Percentiles rank a stretch among this genome's conserved stretches.
Evolutionary conservation across 2,113 vertebrate genomes (phyloP).

Genomic region (Microcebus tavaratra): DNA sequence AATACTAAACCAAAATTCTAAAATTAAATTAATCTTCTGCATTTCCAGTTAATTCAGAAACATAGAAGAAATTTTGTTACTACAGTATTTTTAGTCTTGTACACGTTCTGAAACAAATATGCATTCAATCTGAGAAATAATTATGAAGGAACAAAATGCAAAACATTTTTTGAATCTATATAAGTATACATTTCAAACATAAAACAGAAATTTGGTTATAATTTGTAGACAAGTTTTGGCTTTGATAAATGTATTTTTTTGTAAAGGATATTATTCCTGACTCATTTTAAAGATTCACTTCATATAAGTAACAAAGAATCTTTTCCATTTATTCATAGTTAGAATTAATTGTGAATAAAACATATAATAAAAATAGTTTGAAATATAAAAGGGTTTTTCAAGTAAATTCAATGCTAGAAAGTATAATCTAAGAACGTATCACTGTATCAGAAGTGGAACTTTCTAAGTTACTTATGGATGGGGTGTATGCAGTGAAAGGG

Average conservation of each 20-base stretch:
- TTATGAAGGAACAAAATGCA: neutral
- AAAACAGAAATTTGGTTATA: neutral
- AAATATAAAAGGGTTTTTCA: neutral
- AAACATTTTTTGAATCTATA: neutral
- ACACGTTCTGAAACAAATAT: neutral
- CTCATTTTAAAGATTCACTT: neutral
- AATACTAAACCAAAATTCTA: neutral
- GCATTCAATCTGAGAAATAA: neutral
- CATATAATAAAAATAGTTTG: slow-evolving; percentile 13
- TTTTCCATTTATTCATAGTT: neutral
- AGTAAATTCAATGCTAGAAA: slow-evolving; percentile 31
- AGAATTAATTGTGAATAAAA: slow-evolving; percentile 9
- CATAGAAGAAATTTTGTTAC: neutral
- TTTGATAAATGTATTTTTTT: neutral
- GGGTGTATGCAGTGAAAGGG: neutral
- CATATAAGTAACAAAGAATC: neutral
- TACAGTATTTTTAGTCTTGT: neutral
- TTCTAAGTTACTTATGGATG: slow-evolving; percentile 53
- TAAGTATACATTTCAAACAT: neutral
- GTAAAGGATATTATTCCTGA: neutral
- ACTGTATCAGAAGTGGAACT: slow-evolving; percentile 33
- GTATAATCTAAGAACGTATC: neutral
- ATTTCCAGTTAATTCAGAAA: neutral
- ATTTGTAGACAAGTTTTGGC: neutral
- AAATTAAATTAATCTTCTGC: neutral